phyloP scores from a whole-genome alignment of 2,888 invertebrate genomes.

The Ctena decussata region DNA sequence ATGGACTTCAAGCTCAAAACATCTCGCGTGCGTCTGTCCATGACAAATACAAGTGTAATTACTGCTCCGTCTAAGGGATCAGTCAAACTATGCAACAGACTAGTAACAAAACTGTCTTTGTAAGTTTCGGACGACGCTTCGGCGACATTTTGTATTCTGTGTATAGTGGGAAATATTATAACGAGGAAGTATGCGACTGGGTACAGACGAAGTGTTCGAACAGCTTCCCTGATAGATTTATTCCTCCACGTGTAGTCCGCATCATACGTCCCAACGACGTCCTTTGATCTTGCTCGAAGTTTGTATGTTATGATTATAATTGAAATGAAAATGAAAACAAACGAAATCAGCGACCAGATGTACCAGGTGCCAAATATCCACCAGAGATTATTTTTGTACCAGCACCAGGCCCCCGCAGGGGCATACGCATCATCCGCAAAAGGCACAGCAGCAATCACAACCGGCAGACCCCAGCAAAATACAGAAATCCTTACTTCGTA shows the following conservation, averaged over 20 bases:
- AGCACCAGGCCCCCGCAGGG: conserved; percentile 3
- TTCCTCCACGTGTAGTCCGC: neutral
- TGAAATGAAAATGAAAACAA: neutral
- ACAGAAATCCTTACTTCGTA: neutral
- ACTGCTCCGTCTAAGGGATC: neutral
- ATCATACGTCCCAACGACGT: neutral
- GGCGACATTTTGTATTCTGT: neutral
- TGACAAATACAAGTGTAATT: neutral
- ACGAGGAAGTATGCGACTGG: neutral
- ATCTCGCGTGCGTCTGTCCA: conserved; percentile 2
- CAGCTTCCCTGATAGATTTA: neutral
- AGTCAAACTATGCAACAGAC: neutral
- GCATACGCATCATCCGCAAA: conserved; percentile 3
- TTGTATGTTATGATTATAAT: neutral
- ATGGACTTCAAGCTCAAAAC: neutral
- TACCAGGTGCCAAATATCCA: neutral
- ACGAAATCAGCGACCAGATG: neutral
- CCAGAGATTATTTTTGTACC: neutral
- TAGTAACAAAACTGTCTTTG: neutral
- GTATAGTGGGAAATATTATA: neutral
- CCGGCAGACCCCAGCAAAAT: neutral
- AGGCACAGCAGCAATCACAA: neutral
- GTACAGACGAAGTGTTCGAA: neutral
- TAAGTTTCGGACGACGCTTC: neutral
- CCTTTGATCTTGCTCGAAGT: neutral